Conservation (phyloP, 2,113 vertebrate species). For the Dermatemys mawii region DNA sequence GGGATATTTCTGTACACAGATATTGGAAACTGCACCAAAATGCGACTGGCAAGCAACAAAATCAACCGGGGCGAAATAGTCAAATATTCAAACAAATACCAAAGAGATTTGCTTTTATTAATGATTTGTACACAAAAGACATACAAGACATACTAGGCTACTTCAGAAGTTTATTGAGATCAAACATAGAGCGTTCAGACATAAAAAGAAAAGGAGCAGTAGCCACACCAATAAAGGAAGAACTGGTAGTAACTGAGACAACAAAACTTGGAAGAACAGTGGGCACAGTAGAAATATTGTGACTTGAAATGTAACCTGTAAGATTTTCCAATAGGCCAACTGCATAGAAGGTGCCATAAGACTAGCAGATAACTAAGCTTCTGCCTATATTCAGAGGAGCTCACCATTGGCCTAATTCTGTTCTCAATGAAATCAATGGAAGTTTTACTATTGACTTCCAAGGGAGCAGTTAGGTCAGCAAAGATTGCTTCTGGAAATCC, state of each 20-base stretch:
- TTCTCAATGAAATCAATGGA: neutral
- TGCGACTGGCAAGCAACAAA: neutral
- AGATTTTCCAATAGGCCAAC: neutral
- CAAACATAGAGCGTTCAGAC: neutral
- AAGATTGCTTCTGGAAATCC: neutral
- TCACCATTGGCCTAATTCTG: neutral
- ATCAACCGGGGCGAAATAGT: neutral
- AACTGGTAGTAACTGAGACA: neutral
- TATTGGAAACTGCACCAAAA: neutral
- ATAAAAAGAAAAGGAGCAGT: neutral
- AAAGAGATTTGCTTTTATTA: neutral
- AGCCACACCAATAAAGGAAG: neutral
- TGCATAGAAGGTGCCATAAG: neutral
- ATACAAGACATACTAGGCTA: neutral
- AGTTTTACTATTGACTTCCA: neutral
- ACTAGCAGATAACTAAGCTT: neutral
- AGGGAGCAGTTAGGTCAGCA: neutral
- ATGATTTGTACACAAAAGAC: neutral
- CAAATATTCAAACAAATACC: neutral
- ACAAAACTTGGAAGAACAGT: neutral
- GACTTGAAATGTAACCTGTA: neutral
- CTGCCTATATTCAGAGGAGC: neutral
- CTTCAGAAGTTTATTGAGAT: neutral
- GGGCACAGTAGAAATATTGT: accelerated
- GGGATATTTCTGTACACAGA: neutral